phyloP scores from a whole-genome alignment of 2,797 vertebrate genomes.

The Vespertilio murinus region DNA sequence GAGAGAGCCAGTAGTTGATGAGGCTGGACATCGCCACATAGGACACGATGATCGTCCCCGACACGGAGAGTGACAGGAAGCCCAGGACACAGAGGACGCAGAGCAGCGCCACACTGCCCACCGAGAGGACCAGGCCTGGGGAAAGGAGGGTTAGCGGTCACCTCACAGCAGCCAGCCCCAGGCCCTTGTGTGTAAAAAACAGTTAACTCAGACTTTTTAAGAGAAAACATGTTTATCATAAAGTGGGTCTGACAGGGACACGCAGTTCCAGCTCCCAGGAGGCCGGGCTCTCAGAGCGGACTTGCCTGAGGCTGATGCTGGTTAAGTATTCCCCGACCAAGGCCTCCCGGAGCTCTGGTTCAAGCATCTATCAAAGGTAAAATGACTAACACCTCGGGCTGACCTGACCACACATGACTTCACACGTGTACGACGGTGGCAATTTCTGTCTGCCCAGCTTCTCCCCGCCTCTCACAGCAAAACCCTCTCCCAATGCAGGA shows the following conservation, averaged over 20 bases:
- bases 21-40: conserved; percentile 83
- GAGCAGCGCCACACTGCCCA: conserved; percentile 85
- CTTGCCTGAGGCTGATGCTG: neutral
- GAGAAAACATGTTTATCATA: neutral
- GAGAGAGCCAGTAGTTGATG: conserved; percentile 81
- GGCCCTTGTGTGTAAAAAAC: neutral
- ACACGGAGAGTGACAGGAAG: conserved; percentile 82
- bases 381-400: neutral
- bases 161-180: neutral
- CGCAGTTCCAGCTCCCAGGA: neutral
- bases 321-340: neutral
- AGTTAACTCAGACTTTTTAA: neutral
- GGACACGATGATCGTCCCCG: conserved; percentile 79
- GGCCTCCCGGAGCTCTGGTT: neutral
- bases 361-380: neutral
- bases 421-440: neutral
- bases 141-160: neutral
- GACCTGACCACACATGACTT: neutral
- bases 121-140: conserved; percentile 85
- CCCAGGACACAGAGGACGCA: conserved; percentile 86
- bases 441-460: neutral
- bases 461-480: neutral
- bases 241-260: neutral
- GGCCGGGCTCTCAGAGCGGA: neutral
- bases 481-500: neutral